Conservation (phyloP, 2,113 vertebrate genomes). For the Festucalex cinctus region DNA sequence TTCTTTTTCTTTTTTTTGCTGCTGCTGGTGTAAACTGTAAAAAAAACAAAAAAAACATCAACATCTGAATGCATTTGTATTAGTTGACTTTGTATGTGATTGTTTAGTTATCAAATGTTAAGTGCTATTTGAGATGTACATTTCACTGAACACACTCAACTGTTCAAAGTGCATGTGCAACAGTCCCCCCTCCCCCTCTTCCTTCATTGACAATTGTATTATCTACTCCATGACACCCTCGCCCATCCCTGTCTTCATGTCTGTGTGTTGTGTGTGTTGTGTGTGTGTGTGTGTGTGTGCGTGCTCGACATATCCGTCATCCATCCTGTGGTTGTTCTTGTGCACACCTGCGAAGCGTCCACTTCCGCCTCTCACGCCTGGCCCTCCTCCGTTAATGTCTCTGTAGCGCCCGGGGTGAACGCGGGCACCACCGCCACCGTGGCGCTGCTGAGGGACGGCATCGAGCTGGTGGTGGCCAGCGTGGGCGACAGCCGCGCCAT, state of each 20-base stretch:
- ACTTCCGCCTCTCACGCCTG: slow-evolving; percentile 59
- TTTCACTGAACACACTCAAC: slow-evolving; percentile 17
- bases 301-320: slow-evolving; percentile 16
- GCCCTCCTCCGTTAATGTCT: slow-evolving; percentile 38
- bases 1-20: neutral
- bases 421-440: slow-evolving; percentile 93
- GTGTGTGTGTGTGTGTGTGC: slow-evolving; percentile 32
- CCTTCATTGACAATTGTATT: slow-evolving; percentile 27
- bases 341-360: neutral
- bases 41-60: neutral
- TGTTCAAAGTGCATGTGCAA: slow-evolving; percentile 58
- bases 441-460: slow-evolving; percentile 90
- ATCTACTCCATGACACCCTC: slow-evolving; percentile 13
- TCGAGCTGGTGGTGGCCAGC: slow-evolving; percentile 93
- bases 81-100: slow-evolving; percentile 10
- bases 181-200: slow-evolving; percentile 23
- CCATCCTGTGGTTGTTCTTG: slow-evolving; percentile 29
- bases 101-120: neutral
- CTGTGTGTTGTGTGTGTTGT: slow-evolving; percentile 31
- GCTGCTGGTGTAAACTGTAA: neutral
- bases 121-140: slow-evolving; percentile 1
- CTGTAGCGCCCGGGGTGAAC: slow-evolving; percentile 77
- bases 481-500: slow-evolving; percentile 95
- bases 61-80: neutral
- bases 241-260: slow-evolving; percentile 38